phyloP scores from a whole-genome alignment of 2,888 invertebrate species.

The Dioctria rufipes region DNA sequence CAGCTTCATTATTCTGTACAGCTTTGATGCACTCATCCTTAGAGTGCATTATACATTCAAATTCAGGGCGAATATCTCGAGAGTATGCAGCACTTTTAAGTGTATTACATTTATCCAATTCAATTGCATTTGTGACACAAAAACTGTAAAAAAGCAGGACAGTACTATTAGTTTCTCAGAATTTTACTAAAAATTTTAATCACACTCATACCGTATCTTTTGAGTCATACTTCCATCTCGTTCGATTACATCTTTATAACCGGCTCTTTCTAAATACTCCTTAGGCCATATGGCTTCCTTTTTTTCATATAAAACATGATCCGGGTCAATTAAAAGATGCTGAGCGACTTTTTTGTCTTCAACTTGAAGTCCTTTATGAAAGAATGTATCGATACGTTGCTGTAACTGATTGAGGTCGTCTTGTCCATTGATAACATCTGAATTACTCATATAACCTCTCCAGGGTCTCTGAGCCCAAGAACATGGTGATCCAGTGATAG shows the following conservation, averaged over 20 bases:
- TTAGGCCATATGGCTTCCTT: slow-evolving; percentile 72
- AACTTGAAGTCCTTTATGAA: slow-evolving; percentile 67
- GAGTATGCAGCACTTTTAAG: slow-evolving; percentile 83
- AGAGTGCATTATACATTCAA: slow-evolving; percentile 81
- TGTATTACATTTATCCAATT: slow-evolving; percentile 81
- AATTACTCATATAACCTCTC: slow-evolving; percentile 83
- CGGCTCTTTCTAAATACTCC: slow-evolving; percentile 77
- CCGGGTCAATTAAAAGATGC: slow-evolving; percentile 78
- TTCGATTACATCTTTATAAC: slow-evolving; percentile 81
- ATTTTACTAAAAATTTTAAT: not conserved
- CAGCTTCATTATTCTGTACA: slow-evolving; percentile 65
- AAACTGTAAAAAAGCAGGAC: slow-evolving; percentile 68
- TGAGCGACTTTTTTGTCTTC: slow-evolving; percentile 67
- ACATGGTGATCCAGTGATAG: slow-evolving; percentile 79
- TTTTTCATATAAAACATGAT: slow-evolving; percentile 73
- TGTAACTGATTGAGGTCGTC: slow-evolving; percentile 67
- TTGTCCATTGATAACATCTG: slow-evolving; percentile 70
- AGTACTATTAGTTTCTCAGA: not conserved
- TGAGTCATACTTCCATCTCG: slow-evolving; percentile 81
- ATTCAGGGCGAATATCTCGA: slow-evolving; percentile 83
- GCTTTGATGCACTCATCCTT: slow-evolving; percentile 72
- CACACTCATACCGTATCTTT: slow-evolving; percentile 71
- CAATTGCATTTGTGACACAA: slow-evolving; percentile 79
- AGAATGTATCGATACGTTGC: slow-evolving; percentile 68
- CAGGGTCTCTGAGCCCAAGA: slow-evolving; percentile 91